Base-by-base conservation (phyloP, 2,113 vertebrate species). In the Hyperopisus bebe region DNA sequence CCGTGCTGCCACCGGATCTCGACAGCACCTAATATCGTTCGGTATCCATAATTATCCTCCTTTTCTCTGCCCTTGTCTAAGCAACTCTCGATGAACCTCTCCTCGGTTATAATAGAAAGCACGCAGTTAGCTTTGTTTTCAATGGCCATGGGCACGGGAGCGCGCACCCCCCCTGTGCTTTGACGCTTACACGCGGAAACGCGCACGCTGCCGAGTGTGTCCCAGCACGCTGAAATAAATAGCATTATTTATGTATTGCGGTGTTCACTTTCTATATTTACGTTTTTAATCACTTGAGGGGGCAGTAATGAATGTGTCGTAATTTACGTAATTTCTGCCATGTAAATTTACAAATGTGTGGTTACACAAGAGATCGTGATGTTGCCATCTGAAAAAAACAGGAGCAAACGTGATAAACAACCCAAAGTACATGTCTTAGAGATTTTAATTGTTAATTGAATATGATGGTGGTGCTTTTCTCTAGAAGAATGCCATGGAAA, bases 91-190 rank as follows among this genome's bases (percentile, higher is more conserved):
- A 90, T 92, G 91, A 84, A 89, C 91, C 93, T 92, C 93, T 87
- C 93, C 86, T 92, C 90, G 46, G 93, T 93, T 93, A 91, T 93
- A 94, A 95, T 94, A 94, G 94, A 94, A 95, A 94, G 94, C 95
- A 95, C 88, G 93, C 94, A 95, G 95, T 90, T 90, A 92, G 92
- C 96, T 96, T 95, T 96, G 95, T 96, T 96, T 95, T 96, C 95
- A 95, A 94, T 95, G 93, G 93, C 93, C 92, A 95, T 93, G 91
- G 93, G 42, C 42, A 35, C 90, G 88, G 58, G 91, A 48, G 46
- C 90, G 91, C 89, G 91, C 90, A 89, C 53, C 93, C 92, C 94
- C 90, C 93, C 93, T 92, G 93, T 90, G 94, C 91, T 93, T 93
- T 91, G 91, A 92, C 89, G 92, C 94, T 93, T 13, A 44, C 44